Conservation (phyloP, 1,140 invertebrate genomes). For the Zeugodacus cucurbitae region DNA sequence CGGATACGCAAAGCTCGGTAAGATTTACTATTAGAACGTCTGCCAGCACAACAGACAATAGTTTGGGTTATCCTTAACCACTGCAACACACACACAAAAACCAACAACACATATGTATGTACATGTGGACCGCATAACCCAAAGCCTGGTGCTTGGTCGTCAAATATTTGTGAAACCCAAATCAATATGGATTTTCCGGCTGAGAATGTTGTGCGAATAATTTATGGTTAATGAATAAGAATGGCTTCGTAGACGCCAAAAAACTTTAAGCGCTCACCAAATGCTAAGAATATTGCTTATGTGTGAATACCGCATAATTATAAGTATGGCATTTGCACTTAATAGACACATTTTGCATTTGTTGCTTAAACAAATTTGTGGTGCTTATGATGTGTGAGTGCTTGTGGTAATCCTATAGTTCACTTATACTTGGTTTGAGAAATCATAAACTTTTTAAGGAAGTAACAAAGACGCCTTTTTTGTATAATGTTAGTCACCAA, state of each 20-base stretch:
- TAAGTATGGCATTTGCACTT: background rate
- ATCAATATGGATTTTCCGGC: constrained; percentile 2
- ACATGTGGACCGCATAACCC: background rate
- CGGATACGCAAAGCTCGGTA: background rate
- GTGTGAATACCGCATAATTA: background rate
- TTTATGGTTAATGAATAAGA: constrained; percentile 17
- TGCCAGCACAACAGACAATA: background rate
- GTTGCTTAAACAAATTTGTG: too few species aligned
- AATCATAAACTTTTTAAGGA: too few species aligned
- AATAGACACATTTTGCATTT: background rate
- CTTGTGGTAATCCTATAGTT: too few species aligned
- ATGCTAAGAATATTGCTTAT: background rate
- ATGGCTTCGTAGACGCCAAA: background rate
- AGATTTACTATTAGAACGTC: background rate
- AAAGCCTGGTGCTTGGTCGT: background rate
- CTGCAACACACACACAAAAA: background rate
- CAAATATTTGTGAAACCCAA: background rate
- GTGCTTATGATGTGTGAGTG: too few species aligned
- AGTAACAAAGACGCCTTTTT: too few species aligned
- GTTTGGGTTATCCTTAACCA: background rate
- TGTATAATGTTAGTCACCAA: too few species aligned
- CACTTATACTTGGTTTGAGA: too few species aligned
- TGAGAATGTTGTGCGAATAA: background rate
- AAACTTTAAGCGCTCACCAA: background rate
- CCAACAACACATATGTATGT: background rate